Evolutionary conservation across 2,888 invertebrate species (phyloP).

Genomic region (Drosophila infuscata): DNA sequence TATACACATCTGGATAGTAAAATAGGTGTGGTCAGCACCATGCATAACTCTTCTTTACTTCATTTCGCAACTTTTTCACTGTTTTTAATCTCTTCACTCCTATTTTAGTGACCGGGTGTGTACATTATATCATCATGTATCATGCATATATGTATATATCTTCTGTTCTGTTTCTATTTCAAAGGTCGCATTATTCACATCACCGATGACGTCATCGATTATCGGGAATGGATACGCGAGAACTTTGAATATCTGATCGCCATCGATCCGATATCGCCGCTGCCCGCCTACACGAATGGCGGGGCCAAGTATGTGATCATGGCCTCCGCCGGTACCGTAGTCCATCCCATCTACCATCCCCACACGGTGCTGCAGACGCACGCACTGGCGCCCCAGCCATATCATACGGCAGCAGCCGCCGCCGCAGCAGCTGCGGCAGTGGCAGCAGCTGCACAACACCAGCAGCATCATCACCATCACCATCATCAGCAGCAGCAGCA

Average conservation of each 20-base stretch:
- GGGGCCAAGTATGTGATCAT: slow-evolving; percentile 78
- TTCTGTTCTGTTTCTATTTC: background rate
- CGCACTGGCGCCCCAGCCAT: slow-evolving; percentile 53
- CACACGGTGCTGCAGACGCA: slow-evolving; percentile 65
- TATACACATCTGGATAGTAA: too few species aligned
- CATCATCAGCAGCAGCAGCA: slow-evolving; percentile 55
- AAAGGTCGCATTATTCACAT: slow-evolving; percentile 95
- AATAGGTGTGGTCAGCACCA: background rate
- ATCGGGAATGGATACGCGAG: slow-evolving; percentile 86
- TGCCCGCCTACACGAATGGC: slow-evolving; percentile 70
- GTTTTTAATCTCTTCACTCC: too few species aligned
- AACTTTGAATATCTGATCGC: slow-evolving; percentile 83
- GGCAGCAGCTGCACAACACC: slow-evolving; percentile 36
- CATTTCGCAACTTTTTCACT: background rate
- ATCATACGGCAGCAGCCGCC: slow-evolving; percentile 56
- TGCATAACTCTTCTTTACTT: too few species aligned
- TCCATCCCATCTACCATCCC: slow-evolving; percentile 75
- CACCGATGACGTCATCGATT: slow-evolving; percentile 94
- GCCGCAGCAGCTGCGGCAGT: slow-evolving; percentile 47
- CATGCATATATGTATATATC: background rate
- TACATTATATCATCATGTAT: too few species aligned
- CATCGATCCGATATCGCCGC: slow-evolving; percentile 78
- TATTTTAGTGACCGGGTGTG: too few species aligned
- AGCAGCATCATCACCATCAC: slow-evolving; percentile 42
- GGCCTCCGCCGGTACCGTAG: slow-evolving; percentile 70